A percentile compares a stretch with the other conserved stretches of the same genome.
Evolutionary conservation across 2,113 vertebrate species (phyloP).

Genomic region (Xiphophorus maculatus): DNA sequence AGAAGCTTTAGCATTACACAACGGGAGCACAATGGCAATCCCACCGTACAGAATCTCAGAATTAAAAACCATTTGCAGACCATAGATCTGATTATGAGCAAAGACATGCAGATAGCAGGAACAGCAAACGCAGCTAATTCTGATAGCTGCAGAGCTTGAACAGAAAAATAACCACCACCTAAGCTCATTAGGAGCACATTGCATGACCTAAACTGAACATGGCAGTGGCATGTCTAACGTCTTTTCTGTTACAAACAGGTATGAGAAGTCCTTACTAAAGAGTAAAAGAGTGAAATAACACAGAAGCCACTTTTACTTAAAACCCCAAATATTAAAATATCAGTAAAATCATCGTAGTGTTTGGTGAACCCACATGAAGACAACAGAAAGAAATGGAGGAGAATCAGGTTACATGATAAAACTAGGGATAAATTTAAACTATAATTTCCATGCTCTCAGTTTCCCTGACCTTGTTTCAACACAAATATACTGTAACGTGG

Average conservation of each 20-base stretch:
- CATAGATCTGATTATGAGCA: slow-evolving; percentile 27
- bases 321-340: not conserved
- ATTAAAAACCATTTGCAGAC: slow-evolving; percentile 33
- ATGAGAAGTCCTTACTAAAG: not conserved
- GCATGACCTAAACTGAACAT: slow-evolving; percentile 33
- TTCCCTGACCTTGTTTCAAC: slow-evolving; percentile 8
- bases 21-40: slow-evolving; percentile 24
- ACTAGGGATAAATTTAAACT: not conserved
- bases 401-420: not conserved
- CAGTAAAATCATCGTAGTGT: not conserved
- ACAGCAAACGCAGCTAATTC: slow-evolving; percentile 42
- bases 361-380: not conserved
- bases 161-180: slow-evolving; percentile 5
- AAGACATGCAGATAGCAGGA: slow-evolving; percentile 23
- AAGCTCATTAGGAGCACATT: slow-evolving; percentile 9
- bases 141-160: slow-evolving; percentile 46
- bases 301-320: not conserved
- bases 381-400: not conserved
- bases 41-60: slow-evolving; percentile 17
- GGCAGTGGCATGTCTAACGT: slow-evolving; percentile 47
- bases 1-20: slow-evolving; percentile 40
- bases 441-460: not conserved
- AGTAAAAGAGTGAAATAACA: not conserved
- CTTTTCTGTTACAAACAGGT: slow-evolving; percentile 3
- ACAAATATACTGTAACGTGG: not conserved